Conservation (phyloP, 2,113 vertebrate genomes). For the Eulemur macaco region DNA sequence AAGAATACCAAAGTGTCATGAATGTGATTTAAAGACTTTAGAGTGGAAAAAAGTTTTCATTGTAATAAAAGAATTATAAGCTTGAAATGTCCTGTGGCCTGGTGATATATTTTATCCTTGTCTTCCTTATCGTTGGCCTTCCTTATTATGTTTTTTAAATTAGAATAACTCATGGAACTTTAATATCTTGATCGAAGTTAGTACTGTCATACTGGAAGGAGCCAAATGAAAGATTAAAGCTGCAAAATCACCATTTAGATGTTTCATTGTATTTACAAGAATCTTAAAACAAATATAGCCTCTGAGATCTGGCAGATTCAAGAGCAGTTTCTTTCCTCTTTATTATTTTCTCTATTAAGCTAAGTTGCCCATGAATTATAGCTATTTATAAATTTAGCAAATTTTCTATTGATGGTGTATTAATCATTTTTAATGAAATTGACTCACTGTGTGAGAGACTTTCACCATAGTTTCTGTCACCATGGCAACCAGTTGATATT, state of each 20-base stretch:
- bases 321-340: neutral
- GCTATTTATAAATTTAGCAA: slow-evolving; percentile 16
- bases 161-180: slow-evolving; percentile 30
- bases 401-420: slow-evolving; percentile 47
- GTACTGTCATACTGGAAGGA: neutral
- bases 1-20: slow-evolving; percentile 60
- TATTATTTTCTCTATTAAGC: slow-evolving; percentile 16
- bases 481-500: slow-evolving; percentile 42
- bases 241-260: neutral
- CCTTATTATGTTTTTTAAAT: slow-evolving; percentile 32
- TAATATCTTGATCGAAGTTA: slow-evolving; percentile 34
- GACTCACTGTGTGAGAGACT: neutral
- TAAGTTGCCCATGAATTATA: slow-evolving; percentile 1
- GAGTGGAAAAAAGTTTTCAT: neutral
- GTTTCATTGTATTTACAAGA: slow-evolving; percentile 15
- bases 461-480: slow-evolving; percentile 31
- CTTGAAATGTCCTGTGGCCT: neutral
- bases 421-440: slow-evolving; percentile 54
- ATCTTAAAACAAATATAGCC: neutral
- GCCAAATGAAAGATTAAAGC: neutral
- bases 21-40: slow-evolving; percentile 62
- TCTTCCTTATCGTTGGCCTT: slow-evolving; percentile 42
- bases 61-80: slow-evolving; percentile 45
- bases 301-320: neutral
- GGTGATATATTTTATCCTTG: slow-evolving; percentile 4